A percentile compares a stretch with the other conserved stretches of the same genome.
These are phyloP conservation scores for Bruchidius siliquastri DNA, from an alignment of 2,888 invertebrate genomes.

Conservation along the genomic window DNA sequence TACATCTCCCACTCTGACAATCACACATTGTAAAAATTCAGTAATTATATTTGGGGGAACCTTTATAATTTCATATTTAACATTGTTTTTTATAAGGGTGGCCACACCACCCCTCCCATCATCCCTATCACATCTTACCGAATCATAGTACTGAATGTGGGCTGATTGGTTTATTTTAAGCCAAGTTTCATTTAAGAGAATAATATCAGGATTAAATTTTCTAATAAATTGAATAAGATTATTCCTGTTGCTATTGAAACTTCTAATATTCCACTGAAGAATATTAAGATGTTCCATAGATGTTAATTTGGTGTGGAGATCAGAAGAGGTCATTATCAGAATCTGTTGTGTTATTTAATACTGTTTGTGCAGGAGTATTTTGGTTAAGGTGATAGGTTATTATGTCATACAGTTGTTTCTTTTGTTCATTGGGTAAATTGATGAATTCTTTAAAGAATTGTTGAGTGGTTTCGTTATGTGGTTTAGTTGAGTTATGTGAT, in stretches of 20 bases:
- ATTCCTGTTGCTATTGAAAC: constrained; percentile 2
- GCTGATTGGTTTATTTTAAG: background rate
- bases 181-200: constrained; percentile 6
- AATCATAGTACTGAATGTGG: background rate
- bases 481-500: no score
- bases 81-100: background rate
- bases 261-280: constrained; percentile 3
- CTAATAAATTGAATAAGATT: constrained; percentile 4
- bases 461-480: no score
- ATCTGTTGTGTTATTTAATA: no score
- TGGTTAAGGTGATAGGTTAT: no score
- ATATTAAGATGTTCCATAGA: background rate
- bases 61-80: background rate
- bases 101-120: background rate
- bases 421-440: no score
- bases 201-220: constrained; percentile 1
- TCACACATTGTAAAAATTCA: background rate
- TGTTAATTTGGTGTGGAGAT: no score
- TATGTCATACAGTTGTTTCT: no score
- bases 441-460: no score
- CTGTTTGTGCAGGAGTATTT: no score
- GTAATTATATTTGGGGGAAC: background rate
- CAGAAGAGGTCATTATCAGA: no score
- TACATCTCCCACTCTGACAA: constrained; percentile 1
- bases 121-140: background rate